These are phyloP conservation scores for Myiozetetes cayanensis DNA, from an alignment of 2,113 vertebrate genomes.

Conservation along the genomic window DNA sequence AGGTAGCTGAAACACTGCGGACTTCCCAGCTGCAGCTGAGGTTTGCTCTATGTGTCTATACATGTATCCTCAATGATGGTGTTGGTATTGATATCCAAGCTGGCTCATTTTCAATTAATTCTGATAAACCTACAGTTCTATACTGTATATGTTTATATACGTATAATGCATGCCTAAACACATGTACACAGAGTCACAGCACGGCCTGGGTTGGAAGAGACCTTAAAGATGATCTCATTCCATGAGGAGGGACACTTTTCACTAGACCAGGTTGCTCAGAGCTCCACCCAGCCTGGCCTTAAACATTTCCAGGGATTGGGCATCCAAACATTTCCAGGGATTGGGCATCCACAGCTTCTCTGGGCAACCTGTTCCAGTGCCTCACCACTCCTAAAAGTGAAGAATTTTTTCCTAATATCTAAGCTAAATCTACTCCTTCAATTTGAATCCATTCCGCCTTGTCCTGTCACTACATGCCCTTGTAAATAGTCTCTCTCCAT, in stretches of 20 bases:
- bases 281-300: background rate
- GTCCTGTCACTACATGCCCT: background rate
- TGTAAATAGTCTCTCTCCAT: background rate
- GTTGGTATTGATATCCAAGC: background rate
- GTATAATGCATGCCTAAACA: background rate
- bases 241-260: background rate
- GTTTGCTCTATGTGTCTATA: background rate
- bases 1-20: background rate
- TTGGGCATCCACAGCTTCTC: background rate
- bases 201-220: background rate
- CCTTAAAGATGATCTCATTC: rapidly evolving
- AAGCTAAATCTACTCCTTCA: background rate
- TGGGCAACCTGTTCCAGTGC: background rate
- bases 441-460: background rate
- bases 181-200: background rate
- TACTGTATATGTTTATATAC: background rate
- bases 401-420: background rate
- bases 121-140: background rate
- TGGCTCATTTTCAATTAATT: background rate
- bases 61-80: background rate
- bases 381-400: background rate
- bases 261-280: background rate
- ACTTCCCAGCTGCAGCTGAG: background rate
- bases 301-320: background rate
- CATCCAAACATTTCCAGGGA: background rate